Evolutionary conservation across 1,140 invertebrate species (phyloP), one percentile per base, ranked within the genome.

Genomic region (Mercenaria mercenaria): DNA sequence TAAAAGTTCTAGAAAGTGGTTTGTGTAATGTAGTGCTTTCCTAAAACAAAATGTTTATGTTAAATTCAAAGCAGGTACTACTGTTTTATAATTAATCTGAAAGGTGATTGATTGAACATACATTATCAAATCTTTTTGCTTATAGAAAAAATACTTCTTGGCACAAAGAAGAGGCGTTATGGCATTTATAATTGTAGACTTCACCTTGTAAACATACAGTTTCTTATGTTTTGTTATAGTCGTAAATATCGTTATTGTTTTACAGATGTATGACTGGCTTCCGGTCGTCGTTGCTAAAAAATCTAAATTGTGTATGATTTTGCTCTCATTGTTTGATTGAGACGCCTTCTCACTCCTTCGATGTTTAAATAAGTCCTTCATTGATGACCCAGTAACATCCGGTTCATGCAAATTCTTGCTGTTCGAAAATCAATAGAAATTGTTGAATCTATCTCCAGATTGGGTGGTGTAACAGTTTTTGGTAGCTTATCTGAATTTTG

Each of bases 191-290:
- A 72, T 39, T 3, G 67, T 72, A 72, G 18, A 39, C 2, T 41
- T 72, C 32, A 39, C 67, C 34, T 72, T 72, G 67, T 72, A 39
- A 72, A 72, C 67, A 72, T 72, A 37, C 11, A 4, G 18, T 39
- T 72, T 72, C 67, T 72, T 39, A 72, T 72, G 67, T 72, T 72
- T 72, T 72, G 67, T 72, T 72, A 72, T 72, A 6, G 67, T 41
- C 34, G 39, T 72, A 72, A 72, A 72, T 72, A 72, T 72, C 67
- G 39, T 37, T 39, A 72, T 72, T 72, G 67, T 72, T 72, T 72
- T 72, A 72, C 67, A 72, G 67, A 20, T 37, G 34, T 10, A 37
- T 39, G 34, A 4, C n/a, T 29, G 59, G 59, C n/a, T 29, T 64
- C 59, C 59, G 59, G 6, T 64, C 20, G 20, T 64, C 29, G 59